A percentile compares a stretch with the other conserved stretches of the same genome.
Evolutionary conservation across 92 coral and sea anemone genomes (phyloP).

Genomic region (Chrysogorgia sp.): DNA sequence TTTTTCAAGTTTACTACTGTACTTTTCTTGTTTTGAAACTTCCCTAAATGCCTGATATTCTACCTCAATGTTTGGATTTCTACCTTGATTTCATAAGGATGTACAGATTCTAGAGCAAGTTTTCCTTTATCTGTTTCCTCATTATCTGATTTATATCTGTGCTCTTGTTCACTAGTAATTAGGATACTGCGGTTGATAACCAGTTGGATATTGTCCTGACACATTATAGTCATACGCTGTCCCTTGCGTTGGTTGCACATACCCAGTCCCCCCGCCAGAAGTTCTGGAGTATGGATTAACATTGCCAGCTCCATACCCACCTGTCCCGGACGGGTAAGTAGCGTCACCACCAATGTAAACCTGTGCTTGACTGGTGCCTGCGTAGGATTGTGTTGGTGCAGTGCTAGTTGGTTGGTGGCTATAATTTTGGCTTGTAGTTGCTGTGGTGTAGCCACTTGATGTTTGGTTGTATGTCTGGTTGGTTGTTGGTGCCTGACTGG

Average conservation of each 20-base stretch:
- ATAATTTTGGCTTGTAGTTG: slow-evolving; percentile 20
- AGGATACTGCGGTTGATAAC: slow-evolving; percentile 34
- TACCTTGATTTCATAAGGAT: no score
- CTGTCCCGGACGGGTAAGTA: background rate
- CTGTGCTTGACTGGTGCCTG: slow-evolving; percentile 39
- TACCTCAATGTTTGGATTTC: no score
- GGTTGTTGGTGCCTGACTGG: slow-evolving; percentile 17
- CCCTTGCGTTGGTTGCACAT: slow-evolving; percentile 28
- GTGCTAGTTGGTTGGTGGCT: slow-evolving; percentile 29
- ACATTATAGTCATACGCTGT: slow-evolving; percentile 35
- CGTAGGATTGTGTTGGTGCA: slow-evolving; percentile 39
- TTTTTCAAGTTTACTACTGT: no score
- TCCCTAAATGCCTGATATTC: no score
- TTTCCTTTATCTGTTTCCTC: no score
- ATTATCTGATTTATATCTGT: background rate
- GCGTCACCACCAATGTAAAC: slow-evolving; percentile 39
- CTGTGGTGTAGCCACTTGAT: background rate
- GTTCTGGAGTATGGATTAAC: slow-evolving; percentile 35
- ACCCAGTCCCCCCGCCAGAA: slow-evolving; percentile 25
- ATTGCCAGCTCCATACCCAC: background rate
- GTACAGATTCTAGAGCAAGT: no score
- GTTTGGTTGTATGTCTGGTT: slow-evolving; percentile 21
- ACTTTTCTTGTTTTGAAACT: no score
- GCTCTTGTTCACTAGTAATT: slow-evolving; percentile 10
- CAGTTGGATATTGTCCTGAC: slow-evolving; percentile 37